These are phyloP conservation scores for Drosophila micromelanica DNA, from an alignment of 1,140 invertebrate genomes.

Conservation along the genomic window DNA sequence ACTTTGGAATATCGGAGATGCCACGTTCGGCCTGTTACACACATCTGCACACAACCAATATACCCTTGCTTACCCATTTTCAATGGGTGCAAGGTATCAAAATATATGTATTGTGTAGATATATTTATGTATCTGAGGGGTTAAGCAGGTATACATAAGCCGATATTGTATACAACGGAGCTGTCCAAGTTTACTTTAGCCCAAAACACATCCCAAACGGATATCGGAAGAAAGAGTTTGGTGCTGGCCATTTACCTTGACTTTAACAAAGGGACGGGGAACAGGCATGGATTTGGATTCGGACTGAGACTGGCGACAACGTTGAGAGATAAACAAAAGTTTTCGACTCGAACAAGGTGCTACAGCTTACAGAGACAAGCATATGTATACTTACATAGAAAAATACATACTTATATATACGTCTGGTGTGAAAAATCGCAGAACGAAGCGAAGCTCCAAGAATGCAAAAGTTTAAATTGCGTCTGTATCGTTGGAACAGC, in stretches of 20 bases:
- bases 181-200: conserved; percentile 28
- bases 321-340: conserved; percentile 47
- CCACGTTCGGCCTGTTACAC: too few relatives aligned
- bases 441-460: conserved; percentile 21
- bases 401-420: neutral
- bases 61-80: too few relatives aligned
- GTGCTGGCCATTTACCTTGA: conserved; percentile 38
- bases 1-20: too few relatives aligned
- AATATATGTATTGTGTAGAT: neutral
- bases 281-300: neutral
- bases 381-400: too few relatives aligned
- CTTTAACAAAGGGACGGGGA: neutral
- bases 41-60: too few relatives aligned
- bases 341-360: conserved; percentile 24
- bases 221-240: conserved; percentile 60
- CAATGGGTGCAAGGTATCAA: too few relatives aligned
- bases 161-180: neutral
- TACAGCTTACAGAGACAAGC: neutral
- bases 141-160: neutral
- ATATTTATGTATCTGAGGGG: conserved; percentile 1
- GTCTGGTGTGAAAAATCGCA: conserved; percentile 5
- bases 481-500: conserved; percentile 12
- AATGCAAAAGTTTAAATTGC: conserved; percentile 53
- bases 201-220: conserved; percentile 57
- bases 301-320: conserved; percentile 30